Conservation (phyloP, 2,888 invertebrate genomes). For the Ametastegia equiseti region DNA sequence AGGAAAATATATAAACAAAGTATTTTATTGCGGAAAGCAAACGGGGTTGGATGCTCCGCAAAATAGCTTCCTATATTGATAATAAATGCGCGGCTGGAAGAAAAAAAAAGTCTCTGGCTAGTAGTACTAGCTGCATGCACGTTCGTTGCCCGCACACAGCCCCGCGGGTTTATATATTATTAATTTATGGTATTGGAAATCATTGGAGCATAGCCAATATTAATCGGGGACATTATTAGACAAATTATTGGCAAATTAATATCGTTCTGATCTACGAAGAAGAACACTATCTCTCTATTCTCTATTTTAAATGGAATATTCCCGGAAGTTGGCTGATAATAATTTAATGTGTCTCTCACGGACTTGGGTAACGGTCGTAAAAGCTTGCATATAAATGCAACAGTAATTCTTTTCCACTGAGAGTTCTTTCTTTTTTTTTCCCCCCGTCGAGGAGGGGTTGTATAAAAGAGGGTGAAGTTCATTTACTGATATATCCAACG, state of each 20-base stretch:
- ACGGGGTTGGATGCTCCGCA: conserved; percentile 6
- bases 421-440: neutral
- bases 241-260: conserved; percentile 33
- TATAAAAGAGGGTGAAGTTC: neutral
- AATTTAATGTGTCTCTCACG: neutral
- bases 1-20: conserved; percentile 27
- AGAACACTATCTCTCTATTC: neutral
- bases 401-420: neutral
- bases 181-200: conserved; percentile 45
- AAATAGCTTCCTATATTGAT: conserved; percentile 17
- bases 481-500: neutral
- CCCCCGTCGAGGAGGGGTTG: too few relatives aligned
- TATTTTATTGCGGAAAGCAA: conserved; percentile 26
- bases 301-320: neutral
- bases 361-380: neutral
- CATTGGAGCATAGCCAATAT: conserved; percentile 36
- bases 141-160: neutral
- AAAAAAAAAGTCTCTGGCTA: conserved; percentile 22
- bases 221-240: conserved; percentile 44
- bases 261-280: conserved; percentile 14
- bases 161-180: conserved; percentile 35
- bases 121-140: neutral
- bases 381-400: neutral
- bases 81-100: conserved; percentile 24
- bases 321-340: neutral